Percentiles rank a stretch among this genome's conserved stretches.
Conservation (phyloP, 1,140 invertebrate species). For the Drosophila nannoptera region DNA sequence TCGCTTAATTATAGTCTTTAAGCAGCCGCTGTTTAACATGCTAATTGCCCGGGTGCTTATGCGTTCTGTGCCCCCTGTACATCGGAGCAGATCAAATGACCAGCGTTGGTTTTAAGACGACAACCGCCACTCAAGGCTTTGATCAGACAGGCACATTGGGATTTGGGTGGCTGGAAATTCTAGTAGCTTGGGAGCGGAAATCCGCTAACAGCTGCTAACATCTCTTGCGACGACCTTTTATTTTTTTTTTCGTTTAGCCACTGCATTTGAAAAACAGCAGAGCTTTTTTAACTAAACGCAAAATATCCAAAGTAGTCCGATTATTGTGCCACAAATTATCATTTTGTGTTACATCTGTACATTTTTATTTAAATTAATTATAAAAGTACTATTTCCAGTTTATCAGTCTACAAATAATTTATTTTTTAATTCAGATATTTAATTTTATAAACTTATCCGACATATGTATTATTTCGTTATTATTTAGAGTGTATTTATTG, state of each 20-base stretch:
- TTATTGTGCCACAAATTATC: conserved; percentile 60
- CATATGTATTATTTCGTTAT: background rate
- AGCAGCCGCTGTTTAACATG: conserved; percentile 68
- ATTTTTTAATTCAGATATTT: background rate
- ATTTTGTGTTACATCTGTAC: no score
- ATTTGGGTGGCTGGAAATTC: conserved; percentile 49
- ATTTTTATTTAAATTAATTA: no score
- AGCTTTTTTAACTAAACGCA: conserved; percentile 64
- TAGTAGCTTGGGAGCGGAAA: conserved; percentile 72
- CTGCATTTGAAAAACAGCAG: background rate
- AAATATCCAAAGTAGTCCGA: conserved; percentile 46
- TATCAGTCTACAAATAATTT: background rate
- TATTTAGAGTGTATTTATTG: no score
- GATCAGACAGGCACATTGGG: conserved; percentile 6
- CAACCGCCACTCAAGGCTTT: conserved; percentile 33
- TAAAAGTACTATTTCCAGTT: no score
- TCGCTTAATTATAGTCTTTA: conserved; percentile 71
- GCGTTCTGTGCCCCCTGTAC: conserved; percentile 13
- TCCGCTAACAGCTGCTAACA: conserved; percentile 45
- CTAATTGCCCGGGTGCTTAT: conserved; percentile 51
- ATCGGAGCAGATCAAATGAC: conserved; percentile 50
- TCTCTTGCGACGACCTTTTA: conserved; percentile 22
- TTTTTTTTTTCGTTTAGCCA: no score
- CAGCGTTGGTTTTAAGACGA: conserved; percentile 45
- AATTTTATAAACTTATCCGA: background rate